Evolutionary conservation across 1,140 invertebrate species (phyloP).

Genomic region (Danaus melanippus): DNA sequence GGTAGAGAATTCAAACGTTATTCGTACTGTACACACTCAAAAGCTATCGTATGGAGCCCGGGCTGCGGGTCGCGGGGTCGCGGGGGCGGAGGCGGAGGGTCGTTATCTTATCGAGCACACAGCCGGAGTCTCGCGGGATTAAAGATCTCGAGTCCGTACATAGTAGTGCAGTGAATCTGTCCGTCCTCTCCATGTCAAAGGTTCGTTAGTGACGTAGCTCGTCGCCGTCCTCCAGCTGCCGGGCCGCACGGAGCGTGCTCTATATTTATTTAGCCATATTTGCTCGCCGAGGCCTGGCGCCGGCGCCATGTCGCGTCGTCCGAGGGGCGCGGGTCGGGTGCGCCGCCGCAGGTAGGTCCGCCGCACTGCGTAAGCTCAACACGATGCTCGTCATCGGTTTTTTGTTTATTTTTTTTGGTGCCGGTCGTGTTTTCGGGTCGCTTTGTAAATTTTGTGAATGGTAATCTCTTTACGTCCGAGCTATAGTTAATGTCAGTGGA

Average conservation of each 20-base stretch:
- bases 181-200: too few species aligned
- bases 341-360: constrained; percentile 46
- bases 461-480: constrained; percentile 32
- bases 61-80: constrained; percentile 11
- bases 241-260: constrained; percentile 46
- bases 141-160: constrained; percentile 14
- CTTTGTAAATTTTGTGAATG: constrained; percentile 66
- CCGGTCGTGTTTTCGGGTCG: constrained; percentile 51
- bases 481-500: too few species aligned
- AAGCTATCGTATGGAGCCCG: constrained; percentile 16
- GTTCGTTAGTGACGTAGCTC: constrained; percentile 47
- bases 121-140: constrained; percentile 32
- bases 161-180: neutral
- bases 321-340: constrained; percentile 27
- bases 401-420: constrained; percentile 52
- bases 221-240: constrained; percentile 52
- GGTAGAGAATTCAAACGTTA: constrained; percentile 6
- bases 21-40: constrained; percentile 14
- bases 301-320: constrained; percentile 59
- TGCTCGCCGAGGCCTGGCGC: constrained; percentile 63
- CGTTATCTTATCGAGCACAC: constrained; percentile 52
- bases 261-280: constrained; percentile 71
- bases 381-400: constrained; percentile 58
- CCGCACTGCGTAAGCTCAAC: constrained; percentile 49
- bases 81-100: constrained; percentile 23